Evolutionary conservation across 2,113 vertebrate genomes (phyloP).

Genomic region (Mastomys coucha): DNA sequence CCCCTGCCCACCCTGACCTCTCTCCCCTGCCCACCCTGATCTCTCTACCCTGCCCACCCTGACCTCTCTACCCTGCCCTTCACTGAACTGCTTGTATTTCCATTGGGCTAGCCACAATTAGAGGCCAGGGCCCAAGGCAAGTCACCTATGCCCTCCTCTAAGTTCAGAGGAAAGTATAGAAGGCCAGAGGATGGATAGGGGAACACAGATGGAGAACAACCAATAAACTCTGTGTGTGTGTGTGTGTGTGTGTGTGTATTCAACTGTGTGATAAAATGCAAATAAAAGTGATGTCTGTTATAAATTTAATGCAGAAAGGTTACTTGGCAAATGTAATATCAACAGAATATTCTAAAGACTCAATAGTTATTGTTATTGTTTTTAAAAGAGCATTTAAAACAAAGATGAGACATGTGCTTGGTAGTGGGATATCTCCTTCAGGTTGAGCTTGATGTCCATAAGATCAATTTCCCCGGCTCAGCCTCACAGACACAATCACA

Average conservation of each 20-base stretch:
- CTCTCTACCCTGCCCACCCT: too few relatives aligned
- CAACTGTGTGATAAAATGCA: background rate
- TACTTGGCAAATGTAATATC: conserved; percentile 16
- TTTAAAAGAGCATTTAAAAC: background rate
- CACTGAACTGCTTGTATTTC: background rate
- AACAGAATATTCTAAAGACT: background rate
- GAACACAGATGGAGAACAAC: background rate
- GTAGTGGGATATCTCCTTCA: background rate
- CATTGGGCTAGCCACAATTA: background rate
- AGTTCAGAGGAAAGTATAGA: background rate
- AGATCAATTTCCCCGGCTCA: background rate
- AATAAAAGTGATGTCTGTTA: background rate
- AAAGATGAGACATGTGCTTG: background rate
- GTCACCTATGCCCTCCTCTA: background rate
- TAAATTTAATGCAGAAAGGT: background rate
- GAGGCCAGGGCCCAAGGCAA: background rate
- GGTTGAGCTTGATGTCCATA: background rate
- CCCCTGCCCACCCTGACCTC: too few relatives aligned
- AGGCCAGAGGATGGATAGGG: background rate
- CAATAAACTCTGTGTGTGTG: background rate
- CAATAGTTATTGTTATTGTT: background rate
- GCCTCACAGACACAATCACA: background rate
- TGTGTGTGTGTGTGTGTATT: background rate
- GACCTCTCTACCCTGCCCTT: background rate
- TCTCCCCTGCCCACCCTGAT: too few relatives aligned